A percentile compares a stretch with the other conserved stretches of the same genome.
Evolutionary conservation across 2,113 vertebrate genomes (phyloP).

Genomic region (Laticauda laticaudata): DNA sequence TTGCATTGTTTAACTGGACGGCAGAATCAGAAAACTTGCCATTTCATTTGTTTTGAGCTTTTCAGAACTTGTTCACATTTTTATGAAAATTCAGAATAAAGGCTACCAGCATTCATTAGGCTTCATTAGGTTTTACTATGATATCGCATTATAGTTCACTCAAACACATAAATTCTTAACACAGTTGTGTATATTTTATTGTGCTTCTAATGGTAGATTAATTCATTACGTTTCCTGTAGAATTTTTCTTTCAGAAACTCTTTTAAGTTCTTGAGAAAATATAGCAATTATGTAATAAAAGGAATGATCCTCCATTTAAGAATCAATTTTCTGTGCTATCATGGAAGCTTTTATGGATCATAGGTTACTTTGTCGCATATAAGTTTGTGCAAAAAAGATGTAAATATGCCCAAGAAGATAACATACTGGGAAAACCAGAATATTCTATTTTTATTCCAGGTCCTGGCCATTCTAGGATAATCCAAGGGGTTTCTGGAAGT

Average conservation of each 20-base stretch:
- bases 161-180: constrained; percentile 19
- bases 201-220: not conserved
- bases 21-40: not conserved
- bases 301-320: not conserved
- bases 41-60: not conserved
- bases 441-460: not conserved
- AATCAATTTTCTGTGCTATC: not conserved
- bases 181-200: constrained; percentile 7
- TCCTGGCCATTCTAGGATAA: not conserved
- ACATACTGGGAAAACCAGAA: not conserved
- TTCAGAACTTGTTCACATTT: not conserved
- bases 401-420: not conserved
- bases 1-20: not conserved
- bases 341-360: not conserved
- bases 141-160: not conserved
- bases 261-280: not conserved
- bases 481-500: not conserved
- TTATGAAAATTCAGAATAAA: not conserved
- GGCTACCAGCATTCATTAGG: no score
- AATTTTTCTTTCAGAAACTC: constrained; percentile 16
- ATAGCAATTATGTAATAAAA: not conserved
- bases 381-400: not conserved
- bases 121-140: constrained; percentile 8
- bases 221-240: constrained; percentile 28
- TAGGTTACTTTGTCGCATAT: not conserved